Evolutionary conservation across 2,113 vertebrate genomes (phyloP).

Genomic region (Pavo muticus): DNA sequence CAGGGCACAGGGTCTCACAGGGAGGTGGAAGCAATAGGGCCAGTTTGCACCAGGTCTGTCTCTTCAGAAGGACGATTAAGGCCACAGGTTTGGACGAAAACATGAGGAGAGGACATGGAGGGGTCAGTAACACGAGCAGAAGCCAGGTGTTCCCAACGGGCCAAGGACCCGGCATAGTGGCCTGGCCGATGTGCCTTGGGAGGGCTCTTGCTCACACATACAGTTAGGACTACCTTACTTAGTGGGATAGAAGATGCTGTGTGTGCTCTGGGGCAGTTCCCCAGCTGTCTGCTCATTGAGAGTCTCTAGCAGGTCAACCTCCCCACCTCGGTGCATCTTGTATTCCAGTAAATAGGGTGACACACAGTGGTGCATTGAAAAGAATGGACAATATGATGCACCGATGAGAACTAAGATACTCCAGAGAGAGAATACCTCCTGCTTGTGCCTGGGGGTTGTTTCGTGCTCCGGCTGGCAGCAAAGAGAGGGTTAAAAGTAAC

Average conservation of each 20-base stretch:
- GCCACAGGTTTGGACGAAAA: background rate
- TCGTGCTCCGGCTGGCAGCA: constrained; percentile 92
- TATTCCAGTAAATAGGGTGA: constrained; percentile 70
- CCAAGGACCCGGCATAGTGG: background rate
- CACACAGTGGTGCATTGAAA: constrained; percentile 50
- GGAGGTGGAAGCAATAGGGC: background rate
- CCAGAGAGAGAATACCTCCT: constrained; percentile 90
- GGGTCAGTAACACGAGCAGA: constrained; percentile 24
- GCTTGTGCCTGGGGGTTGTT: constrained; percentile 94
- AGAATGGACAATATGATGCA: constrained; percentile 46
- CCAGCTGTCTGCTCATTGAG: background rate
- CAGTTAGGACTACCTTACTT: constrained; percentile 23
- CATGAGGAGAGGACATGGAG: constrained; percentile 7
- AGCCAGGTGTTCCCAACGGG: constrained; percentile 27
- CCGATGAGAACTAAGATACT: constrained; percentile 59
- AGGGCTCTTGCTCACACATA: constrained; percentile 49
- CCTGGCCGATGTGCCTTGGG: background rate
- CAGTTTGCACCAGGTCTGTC: background rate
- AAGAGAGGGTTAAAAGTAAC: constrained; percentile 81
- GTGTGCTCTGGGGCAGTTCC: background rate
- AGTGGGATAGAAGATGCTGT: constrained; percentile 60
- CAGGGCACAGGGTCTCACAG: background rate
- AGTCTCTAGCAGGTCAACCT: constrained; percentile 4
- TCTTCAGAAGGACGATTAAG: background rate
- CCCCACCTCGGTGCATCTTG: constrained; percentile 31